Base-by-base conservation (phyloP, 2,113 vertebrate species). In the Platysternon megacephalum region DNA sequence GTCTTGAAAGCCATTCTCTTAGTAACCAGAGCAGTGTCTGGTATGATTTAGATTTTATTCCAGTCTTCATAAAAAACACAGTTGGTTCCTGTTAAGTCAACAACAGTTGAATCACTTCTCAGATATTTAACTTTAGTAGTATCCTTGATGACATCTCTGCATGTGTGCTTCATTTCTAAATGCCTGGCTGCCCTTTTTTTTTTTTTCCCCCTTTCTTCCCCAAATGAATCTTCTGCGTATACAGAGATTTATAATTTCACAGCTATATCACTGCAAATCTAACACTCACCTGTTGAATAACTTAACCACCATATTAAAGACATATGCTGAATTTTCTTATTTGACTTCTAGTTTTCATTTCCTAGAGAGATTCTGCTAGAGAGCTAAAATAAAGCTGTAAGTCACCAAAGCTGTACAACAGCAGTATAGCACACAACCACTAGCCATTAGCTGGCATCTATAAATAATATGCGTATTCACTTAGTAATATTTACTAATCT, bases 21-120 rank as follows among this genome's bases (percentile, higher is more conserved):
- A 82, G 56, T 39, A 93, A 83, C 55, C 46, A 84, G 74, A 88
- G 21, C 84, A 91, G 51, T 24, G 2, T 89, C 88, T 94, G 95
- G 52, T 93, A 84, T 97, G 93, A 95, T 96, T 98, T 97, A 89
- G 68, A 88, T 93, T 95, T 96, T 93, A 52, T 94, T 94, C 95
- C 79, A 96, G 76, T 44, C 92, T 93, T 97, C 87, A 84, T 89
- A 93, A 97, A 96, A 96, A 94, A 65, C 86, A 87, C 81, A 95
- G 89, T 98, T 95, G 80, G 96, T 96, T 98, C 91, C 94, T 90
- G 91, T 97, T 94, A 93, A 97, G n/a, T 78, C 96, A 93, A 53
- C 48, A 93, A 56, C 4, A 11, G 44, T 89, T 93, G 88, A 96
- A 95, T 79, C 24, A 55, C 81, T 90, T 88, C 88, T 96, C 61